Conservation (phyloP, 2,888 invertebrate genomes). For the Lasioglossum lativentre region DNA sequence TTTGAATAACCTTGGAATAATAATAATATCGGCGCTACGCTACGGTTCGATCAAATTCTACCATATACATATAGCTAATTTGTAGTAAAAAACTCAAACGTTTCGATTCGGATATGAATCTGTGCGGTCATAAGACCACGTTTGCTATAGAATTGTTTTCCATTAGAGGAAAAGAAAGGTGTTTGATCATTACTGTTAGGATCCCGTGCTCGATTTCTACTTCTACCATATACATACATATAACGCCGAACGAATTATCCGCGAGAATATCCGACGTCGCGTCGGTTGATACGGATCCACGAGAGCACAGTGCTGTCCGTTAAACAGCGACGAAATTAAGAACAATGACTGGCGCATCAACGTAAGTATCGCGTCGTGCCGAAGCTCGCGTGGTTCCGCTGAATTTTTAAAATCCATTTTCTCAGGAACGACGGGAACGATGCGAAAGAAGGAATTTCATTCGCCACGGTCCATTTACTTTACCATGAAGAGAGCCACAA, state of each 20-base stretch:
- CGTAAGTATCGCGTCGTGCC: neutral
- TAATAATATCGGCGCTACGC: too few species aligned
- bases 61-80: too few species aligned
- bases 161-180: too few species aligned
- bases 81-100: too few species aligned
- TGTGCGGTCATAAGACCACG: too few species aligned
- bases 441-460: neutral
- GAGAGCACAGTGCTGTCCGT: neutral
- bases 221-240: neutral
- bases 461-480: neutral
- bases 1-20: too few species aligned
- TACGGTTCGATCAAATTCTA: too few species aligned
- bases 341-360: neutral
- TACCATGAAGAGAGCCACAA: neutral
- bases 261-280: neutral
- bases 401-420: slow-evolving; percentile 17
- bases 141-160: too few species aligned
- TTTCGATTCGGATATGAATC: too few species aligned
- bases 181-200: neutral
- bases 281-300: neutral
- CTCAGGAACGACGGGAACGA: slow-evolving; percentile 1
- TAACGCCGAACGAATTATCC: neutral
- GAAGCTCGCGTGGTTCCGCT: neutral
- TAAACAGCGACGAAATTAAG: neutral
- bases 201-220: neutral